Evolutionary conservation across 2,797 vertebrate genomes (phyloP).

Genomic region (Schizopygopsis pylzovi): DNA sequence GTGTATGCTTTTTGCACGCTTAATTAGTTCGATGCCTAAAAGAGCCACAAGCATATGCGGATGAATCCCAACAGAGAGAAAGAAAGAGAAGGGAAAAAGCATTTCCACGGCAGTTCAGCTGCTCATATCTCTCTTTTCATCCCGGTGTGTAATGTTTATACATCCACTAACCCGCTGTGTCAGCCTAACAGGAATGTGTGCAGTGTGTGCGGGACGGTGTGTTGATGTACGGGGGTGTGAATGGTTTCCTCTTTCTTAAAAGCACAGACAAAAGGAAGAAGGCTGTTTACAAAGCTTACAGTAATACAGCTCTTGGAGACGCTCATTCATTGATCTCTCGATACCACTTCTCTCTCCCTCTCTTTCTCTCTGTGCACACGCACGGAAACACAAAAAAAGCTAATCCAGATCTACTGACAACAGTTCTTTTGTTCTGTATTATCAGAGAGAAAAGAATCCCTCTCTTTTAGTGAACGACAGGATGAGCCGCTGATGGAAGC

Average conservation of each 20-base stretch:
- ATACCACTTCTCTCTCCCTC: conserved; percentile 42
- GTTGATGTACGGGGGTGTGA: conserved; percentile 53
- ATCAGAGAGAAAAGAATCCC: conserved; percentile 52
- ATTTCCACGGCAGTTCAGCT: conserved; percentile 42
- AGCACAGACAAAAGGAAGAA: conserved; percentile 50
- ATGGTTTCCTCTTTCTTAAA: conserved; percentile 54
- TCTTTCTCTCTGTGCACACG: conserved; percentile 41
- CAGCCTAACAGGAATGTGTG: conserved; percentile 51
- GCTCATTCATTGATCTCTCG: conserved; percentile 46
- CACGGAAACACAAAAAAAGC: conserved; percentile 70
- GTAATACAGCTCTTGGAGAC: conserved; percentile 41
- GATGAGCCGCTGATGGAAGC: conserved; percentile 45
- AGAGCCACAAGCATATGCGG: conserved; percentile 18
- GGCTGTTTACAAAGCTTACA: conserved; percentile 53
- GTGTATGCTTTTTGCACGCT: conserved; percentile 26
- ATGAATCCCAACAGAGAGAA: conserved; percentile 24
- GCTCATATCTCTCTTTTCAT: conserved; percentile 52
- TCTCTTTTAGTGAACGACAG: conserved; percentile 36
- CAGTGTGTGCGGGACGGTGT: conserved; percentile 47
- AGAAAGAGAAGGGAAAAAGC: background rate
- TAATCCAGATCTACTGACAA: conserved; percentile 58
- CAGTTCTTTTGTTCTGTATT: conserved; percentile 52
- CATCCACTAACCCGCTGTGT: conserved; percentile 54
- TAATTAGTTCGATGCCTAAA: conserved; percentile 37
- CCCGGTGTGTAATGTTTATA: conserved; percentile 51